Percentiles rank a stretch among this genome's conserved stretches.
phyloP scores from a whole-genome alignment of 2,113 vertebrate species.

The Azemiops feae region DNA sequence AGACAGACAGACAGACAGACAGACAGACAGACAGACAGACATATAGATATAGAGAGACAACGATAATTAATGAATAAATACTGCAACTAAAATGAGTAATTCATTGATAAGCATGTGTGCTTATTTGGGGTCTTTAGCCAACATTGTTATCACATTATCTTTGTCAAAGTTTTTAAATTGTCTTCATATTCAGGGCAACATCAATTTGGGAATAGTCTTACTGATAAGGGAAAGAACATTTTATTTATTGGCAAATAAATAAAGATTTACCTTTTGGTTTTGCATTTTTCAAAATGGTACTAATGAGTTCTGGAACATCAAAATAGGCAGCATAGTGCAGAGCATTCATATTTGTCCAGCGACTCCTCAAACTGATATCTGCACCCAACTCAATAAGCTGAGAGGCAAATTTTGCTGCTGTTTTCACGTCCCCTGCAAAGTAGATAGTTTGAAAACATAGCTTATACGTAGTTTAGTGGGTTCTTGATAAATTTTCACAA shows the following conservation, averaged over 20 bases:
- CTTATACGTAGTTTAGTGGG: neutral
- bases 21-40: too few species aligned
- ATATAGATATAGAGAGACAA: too few species aligned
- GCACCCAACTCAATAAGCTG: constrained; percentile 88
- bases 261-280: constrained; percentile 84
- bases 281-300: constrained; percentile 85
- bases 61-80: neutral
- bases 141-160: neutral
- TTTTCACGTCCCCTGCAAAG: constrained; percentile 86
- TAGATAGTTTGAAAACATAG: constrained; percentile 11
- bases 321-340: constrained; percentile 98
- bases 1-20: too few species aligned
- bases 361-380: constrained; percentile 86
- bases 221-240: neutral
- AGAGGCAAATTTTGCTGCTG: constrained; percentile 83
- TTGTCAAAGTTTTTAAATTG: neutral
- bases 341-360: constrained; percentile 98
- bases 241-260: neutral
- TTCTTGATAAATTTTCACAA: neutral
- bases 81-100: neutral
- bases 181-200: neutral
- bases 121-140: neutral
- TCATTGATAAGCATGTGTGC: neutral
- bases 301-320: constrained; percentile 91
- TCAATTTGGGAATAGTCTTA: neutral